These are phyloP conservation scores for Drosophila multiciliata DNA, from an alignment of 2,888 invertebrate species.

Conservation along the genomic window DNA sequence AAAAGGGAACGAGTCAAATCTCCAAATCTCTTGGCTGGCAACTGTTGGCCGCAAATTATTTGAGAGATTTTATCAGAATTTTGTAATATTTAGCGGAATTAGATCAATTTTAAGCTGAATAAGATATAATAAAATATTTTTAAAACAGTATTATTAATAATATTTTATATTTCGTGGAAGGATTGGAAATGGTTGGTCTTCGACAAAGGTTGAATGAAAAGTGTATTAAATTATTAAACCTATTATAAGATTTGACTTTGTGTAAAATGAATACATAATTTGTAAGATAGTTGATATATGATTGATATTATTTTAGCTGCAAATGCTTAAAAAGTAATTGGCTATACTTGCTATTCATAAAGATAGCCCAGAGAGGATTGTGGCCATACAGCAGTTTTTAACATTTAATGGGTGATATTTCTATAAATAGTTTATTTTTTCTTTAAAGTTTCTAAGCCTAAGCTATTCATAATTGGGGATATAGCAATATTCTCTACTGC, in stretches of 20 bases:
- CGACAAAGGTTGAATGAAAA: background rate
- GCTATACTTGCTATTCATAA: background rate
- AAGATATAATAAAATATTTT: background rate
- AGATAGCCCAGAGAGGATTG: background rate
- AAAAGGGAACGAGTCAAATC: background rate
- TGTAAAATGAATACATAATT: background rate
- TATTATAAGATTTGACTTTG: background rate
- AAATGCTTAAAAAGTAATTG: background rate
- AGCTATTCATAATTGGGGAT: conserved; percentile 1
- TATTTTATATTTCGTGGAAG: background rate
- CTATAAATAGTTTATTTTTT: background rate
- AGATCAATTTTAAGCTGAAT: background rate
- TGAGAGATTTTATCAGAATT: background rate
- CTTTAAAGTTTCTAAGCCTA: background rate
- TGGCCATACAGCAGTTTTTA: background rate
- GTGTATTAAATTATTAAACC: background rate
- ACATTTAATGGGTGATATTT: background rate
- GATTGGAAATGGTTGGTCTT: background rate
- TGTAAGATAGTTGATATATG: background rate
- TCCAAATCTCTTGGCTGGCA: background rate
- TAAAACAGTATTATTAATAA: background rate
- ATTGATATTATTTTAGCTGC: background rate
- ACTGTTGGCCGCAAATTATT: background rate
- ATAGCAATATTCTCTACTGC: background rate
- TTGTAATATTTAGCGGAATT: background rate